Conservation (phyloP, 1,140 invertebrate species). For the Drosophila simulans region DNA sequence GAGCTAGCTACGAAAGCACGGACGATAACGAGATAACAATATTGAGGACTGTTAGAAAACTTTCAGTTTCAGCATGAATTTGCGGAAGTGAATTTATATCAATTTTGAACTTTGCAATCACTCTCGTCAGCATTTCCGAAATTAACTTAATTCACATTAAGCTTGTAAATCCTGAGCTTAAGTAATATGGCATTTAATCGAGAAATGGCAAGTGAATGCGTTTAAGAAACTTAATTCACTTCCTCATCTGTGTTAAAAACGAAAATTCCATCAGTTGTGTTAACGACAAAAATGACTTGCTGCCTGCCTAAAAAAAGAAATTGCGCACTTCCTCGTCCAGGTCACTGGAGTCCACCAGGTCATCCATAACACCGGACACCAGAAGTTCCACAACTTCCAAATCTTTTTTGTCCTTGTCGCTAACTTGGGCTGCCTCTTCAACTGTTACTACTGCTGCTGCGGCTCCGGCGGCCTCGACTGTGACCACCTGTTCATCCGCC, state of each 20-base stretch:
- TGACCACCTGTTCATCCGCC: constrained; percentile 19
- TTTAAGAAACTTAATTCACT: constrained; percentile 4
- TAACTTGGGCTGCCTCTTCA: constrained; percentile 22
- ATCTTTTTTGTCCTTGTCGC: constrained; percentile 68
- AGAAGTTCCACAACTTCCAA: constrained; percentile 65
- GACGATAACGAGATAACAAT: constrained; percentile 48
- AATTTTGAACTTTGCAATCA: not conserved
- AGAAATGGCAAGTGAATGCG: not conserved
- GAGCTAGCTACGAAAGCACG: constrained; percentile 48
- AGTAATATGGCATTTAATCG: constrained; percentile 13
- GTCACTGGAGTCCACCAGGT: constrained; percentile 70
- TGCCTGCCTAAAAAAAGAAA: constrained; percentile 68
- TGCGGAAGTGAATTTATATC: constrained; percentile 17
- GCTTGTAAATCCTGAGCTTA: constrained; percentile 17
- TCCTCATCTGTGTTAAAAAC: constrained; percentile 9
- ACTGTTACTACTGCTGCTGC: constrained; percentile 20
- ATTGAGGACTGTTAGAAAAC: constrained; percentile 19
- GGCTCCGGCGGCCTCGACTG: constrained; percentile 17
- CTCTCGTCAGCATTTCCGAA: constrained; percentile 4
- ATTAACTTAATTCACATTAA: constrained; percentile 17
- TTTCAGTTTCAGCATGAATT: constrained; percentile 30
- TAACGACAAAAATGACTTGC: constrained; percentile 10
- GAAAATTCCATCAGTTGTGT: constrained; percentile 10
- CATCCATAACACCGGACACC: constrained; percentile 70
- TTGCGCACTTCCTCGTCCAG: constrained; percentile 75